These are phyloP conservation scores for Zygogramma bicolorata DNA, from an alignment of 2,888 invertebrate species.

Conservation along the genomic window DNA sequence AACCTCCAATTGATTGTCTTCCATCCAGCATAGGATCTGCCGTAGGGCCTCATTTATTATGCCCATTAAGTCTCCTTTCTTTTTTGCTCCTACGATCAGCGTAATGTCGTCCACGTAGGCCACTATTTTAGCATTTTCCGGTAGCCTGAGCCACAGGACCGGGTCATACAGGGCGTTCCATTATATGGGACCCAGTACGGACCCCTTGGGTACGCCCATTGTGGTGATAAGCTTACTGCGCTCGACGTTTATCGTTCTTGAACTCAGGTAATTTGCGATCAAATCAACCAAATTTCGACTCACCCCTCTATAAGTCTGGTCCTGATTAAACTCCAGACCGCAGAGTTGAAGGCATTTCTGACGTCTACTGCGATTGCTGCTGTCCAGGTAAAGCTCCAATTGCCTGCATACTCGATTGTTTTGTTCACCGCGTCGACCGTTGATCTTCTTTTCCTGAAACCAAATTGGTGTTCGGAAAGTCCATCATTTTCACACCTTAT, in stretches of 20 bases:
- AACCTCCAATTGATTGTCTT: neutral
- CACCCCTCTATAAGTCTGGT: neutral
- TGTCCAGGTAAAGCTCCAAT: neutral
- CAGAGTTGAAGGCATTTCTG: conserved; percentile 23
- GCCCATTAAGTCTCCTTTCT: neutral
- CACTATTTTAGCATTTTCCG: neutral
- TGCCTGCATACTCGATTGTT: neutral
- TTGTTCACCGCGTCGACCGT: conserved; percentile 11
- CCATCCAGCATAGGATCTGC: neutral
- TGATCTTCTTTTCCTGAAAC: conserved; percentile 19
- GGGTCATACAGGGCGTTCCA: conserved; percentile 5
- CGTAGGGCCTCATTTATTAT: neutral
- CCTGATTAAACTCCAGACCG: conserved; percentile 18
- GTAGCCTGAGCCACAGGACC: neutral
- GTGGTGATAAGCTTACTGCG: neutral
- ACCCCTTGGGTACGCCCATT: neutral
- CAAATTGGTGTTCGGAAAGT: conserved; percentile 15
- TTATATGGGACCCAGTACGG: neutral
- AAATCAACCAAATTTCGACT: conserved; percentile 15
- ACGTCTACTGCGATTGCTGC: conserved; percentile 4
- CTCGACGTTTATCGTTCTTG: neutral
- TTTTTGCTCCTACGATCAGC: neutral
- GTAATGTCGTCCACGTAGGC: neutral
- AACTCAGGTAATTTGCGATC: conserved; percentile 3
- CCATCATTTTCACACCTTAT: neutral